Conservation (phyloP, 1,140 invertebrate species). For the Rhagoletis zephyria region DNA sequence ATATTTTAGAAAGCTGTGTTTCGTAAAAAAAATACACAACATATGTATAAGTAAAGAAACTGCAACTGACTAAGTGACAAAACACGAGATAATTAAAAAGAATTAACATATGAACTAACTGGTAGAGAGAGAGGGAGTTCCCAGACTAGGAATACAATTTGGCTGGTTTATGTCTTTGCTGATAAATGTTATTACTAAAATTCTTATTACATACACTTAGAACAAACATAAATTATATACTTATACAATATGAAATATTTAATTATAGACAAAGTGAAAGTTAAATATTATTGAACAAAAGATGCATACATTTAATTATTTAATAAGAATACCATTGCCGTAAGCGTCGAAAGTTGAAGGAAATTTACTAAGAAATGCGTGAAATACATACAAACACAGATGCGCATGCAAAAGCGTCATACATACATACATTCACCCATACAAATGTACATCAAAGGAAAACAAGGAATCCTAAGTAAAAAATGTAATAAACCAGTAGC, state of each 20-base stretch:
- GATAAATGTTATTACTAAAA: constrained; percentile 49
- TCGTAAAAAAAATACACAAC: constrained; percentile 64
- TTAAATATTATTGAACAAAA: not conserved
- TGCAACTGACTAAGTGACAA: not conserved
- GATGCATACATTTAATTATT: too few species aligned
- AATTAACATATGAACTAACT: not conserved
- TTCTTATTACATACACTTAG: constrained; percentile 22
- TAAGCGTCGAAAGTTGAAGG: not conserved
- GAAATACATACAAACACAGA: not conserved
- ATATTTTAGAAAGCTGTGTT: constrained; percentile 64
- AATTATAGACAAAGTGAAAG: constrained; percentile 17
- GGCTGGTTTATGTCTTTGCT: constrained; percentile 22
- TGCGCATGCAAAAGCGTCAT: too few species aligned
- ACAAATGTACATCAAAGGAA: not conserved
- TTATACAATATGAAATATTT: constrained; percentile 18
- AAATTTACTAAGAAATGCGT: not conserved
- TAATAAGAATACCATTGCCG: too few species aligned
- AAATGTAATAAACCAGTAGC: not conserved
- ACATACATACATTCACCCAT: not conserved
- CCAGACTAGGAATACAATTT: not conserved
- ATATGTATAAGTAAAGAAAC: not conserved
- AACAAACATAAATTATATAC: constrained; percentile 12
- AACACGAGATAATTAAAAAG: not conserved
- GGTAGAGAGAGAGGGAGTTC: not conserved
- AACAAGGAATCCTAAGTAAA: not conserved